Base-by-base conservation (phyloP, 2,888 invertebrate species). In the Meta bourneti region DNA sequence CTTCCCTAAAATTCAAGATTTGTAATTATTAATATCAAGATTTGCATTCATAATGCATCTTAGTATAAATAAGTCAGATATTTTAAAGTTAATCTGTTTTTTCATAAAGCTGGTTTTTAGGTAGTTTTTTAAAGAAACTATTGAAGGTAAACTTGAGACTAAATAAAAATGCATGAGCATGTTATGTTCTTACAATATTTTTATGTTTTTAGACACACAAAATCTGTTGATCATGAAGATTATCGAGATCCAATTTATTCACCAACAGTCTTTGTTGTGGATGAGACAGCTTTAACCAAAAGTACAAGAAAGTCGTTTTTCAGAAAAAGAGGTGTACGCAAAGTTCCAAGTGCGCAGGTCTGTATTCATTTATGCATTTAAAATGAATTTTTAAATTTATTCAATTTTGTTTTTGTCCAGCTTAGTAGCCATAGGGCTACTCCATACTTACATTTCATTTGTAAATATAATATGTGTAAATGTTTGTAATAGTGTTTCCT, bases 261-360 rank as follows among this genome's bases (percentile, higher is more conserved):
- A 34, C 94, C 94, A 69, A 93, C 93, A 74, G 92, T 94, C 82
- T 93, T 93, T 91, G 87, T 93, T 72, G 91, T 93, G 16, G 94
- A 94, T 91, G 94, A 94, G 78, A 93, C 93, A n/a, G 93, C 92
- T 71, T 70, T 87, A 16, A 93, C 93, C 20, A 93, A 93, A 54
- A 96, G 96, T 13, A 96, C 97, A 92, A 96, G 97, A 94, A 98
- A 98, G 94, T 96, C 97, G 91, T 96, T 97, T 0, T 97, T 98
- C 94, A 98, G 98, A 94, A 98, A 98, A 84, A 93, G 93, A 89
- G 94, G 93, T 78, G 93, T 94, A 19, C 93, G 93, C 83, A 94
- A 94, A 90, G 93, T 93, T 61, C 93, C 94, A 69, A 93, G 94
- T 90, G 93, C 93, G 81, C 94, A 93, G 93, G 94, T 93, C 90